A percentile compares a stretch with the other conserved stretches of the same genome.
These are phyloP conservation scores for Loxodonta africana DNA, from an alignment of 2,113 vertebrate genomes.

Conservation along the genomic window DNA sequence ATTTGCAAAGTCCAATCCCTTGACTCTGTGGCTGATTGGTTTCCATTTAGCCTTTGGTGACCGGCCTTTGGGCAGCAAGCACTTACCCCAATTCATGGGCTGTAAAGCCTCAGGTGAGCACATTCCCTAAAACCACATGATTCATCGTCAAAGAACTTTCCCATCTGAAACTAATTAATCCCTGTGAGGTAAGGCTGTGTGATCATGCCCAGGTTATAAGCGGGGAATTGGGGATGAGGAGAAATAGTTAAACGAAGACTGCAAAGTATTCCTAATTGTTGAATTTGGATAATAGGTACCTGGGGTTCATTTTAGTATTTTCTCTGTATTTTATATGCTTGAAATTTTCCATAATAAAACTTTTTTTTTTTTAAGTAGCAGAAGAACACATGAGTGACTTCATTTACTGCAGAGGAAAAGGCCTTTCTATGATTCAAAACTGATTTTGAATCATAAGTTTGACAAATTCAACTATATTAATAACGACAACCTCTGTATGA, in stretches of 20 bases:
- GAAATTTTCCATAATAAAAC: background rate
- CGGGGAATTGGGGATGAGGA: conserved; percentile 49
- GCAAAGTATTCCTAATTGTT: background rate
- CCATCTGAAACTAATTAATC: conserved; percentile 65
- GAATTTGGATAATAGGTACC: background rate
- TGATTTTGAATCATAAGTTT: background rate
- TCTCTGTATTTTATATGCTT: background rate
- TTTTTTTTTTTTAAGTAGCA: background rate
- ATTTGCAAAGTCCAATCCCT: background rate
- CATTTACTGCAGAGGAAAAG: background rate
- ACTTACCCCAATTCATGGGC: background rate
- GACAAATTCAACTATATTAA: background rate
- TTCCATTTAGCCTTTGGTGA: conserved; percentile 23
- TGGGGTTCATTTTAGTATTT: background rate
- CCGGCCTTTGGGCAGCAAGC: background rate
- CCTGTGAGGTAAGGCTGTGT: conserved; percentile 61
- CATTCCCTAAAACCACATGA: conserved; percentile 28
- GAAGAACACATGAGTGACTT: background rate
- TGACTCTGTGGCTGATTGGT: background rate
- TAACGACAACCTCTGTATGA: background rate
- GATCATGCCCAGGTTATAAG: conserved; percentile 30
- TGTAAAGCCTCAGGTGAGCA: conserved; percentile 40
- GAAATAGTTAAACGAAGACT: background rate
- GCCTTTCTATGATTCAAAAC: conserved; percentile 8
- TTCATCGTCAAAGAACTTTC: conserved; percentile 73